A percentile compares a stretch with the other conserved stretches of the same genome.
phyloP scores from a whole-genome alignment of 2,113 vertebrate species.

The Vidua chalybeata region DNA sequence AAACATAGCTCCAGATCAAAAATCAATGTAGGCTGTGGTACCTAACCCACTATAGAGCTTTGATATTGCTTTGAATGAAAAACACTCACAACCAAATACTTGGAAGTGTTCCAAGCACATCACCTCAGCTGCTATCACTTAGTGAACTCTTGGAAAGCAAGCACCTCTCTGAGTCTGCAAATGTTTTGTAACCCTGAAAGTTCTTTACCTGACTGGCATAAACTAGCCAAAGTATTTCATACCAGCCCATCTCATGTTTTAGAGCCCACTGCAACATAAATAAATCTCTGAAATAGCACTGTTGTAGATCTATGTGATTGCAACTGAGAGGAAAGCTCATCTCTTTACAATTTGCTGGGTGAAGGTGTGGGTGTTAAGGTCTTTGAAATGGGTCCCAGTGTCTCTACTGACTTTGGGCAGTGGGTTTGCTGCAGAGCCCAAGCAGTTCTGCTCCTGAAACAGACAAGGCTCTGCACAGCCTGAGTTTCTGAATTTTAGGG shows the following conservation, averaged over 20 bases:
- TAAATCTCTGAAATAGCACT: not conserved
- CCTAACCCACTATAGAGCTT: accelerated
- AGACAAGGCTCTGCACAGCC: not conserved
- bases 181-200: not conserved
- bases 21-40: not conserved
- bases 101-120: not conserved
- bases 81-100: not conserved
- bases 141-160: not conserved
- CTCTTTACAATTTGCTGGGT: not conserved
- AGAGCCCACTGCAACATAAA: not conserved
- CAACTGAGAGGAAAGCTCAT: not conserved
- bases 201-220: not conserved
- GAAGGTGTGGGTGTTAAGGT: accelerated
- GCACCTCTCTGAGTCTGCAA: not conserved
- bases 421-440: not conserved
- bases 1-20: not conserved
- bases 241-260: not conserved
- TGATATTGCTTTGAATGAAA: not conserved
- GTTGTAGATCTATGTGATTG: not conserved
- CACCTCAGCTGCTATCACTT: not conserved
- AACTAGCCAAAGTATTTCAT: not conserved
- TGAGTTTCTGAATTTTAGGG: accelerated
- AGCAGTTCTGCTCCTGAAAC: not conserved
- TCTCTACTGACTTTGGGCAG: not conserved
- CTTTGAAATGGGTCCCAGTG: too few relatives aligned